Evolutionary conservation across 2,797 vertebrate species (phyloP).

Genomic region (Pogoniulus pusillus): DNA sequence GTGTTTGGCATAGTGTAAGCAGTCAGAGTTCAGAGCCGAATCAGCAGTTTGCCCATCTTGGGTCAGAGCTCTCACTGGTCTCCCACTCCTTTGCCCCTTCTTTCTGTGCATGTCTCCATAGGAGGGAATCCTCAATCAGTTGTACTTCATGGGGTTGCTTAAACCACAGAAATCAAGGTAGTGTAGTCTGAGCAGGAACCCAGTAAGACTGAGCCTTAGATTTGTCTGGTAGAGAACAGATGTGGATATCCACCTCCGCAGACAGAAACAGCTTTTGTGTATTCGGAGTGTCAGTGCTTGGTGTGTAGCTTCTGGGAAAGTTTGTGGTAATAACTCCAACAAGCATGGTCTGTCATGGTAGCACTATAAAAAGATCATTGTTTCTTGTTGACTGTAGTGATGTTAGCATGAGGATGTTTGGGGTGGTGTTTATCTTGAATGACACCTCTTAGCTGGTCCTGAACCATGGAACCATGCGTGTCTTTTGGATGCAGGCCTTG

Average conservation of each 20-base stretch:
- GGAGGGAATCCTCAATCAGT: not conserved
- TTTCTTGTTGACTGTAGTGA: not conserved
- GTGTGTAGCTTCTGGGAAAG: not conserved
- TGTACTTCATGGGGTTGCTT: not conserved
- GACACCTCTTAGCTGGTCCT: not conserved
- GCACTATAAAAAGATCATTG: not conserved
- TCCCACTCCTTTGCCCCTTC: not conserved
- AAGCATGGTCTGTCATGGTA: not conserved
- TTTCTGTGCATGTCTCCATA: not conserved
- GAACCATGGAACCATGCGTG: not conserved
- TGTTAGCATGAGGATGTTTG: not conserved
- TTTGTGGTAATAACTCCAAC: not conserved
- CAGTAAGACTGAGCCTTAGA: not conserved
- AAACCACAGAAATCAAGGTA: not conserved
- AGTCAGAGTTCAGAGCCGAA: not conserved
- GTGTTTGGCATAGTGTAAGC: not conserved
- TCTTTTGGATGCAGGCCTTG: not conserved
- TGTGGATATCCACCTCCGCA: not conserved
- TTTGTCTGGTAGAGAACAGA: not conserved
- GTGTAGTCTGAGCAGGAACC: not conserved
- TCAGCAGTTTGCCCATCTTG: not conserved
- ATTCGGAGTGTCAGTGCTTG: not conserved
- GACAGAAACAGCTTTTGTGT: not conserved
- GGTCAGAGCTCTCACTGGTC: not conserved
- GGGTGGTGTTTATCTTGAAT: not conserved